Evolutionary conservation across 2,797 vertebrate genomes (phyloP).

Genomic region (Ataeniobius toweri): DNA sequence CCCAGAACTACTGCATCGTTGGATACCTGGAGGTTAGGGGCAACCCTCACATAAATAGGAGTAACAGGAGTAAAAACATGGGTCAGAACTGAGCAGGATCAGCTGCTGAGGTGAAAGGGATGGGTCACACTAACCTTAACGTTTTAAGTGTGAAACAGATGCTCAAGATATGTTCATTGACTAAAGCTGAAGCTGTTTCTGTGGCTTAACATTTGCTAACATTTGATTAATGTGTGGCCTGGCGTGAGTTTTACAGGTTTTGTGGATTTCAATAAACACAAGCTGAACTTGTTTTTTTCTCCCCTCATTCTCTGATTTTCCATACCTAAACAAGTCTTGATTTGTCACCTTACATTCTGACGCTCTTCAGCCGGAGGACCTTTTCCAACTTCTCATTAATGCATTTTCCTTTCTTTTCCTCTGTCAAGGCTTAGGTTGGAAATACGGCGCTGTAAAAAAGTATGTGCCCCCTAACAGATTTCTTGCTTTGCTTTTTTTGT

Average conservation of each 20-base stretch:
- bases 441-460: background rate
- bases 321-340: constrained; percentile 74
- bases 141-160: background rate
- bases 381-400: constrained; percentile 30
- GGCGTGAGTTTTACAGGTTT: too few species aligned
- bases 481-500: too few species aligned
- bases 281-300: background rate
- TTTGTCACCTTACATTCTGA: constrained; percentile 56
- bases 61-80: background rate
- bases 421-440: background rate
- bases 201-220: background rate
- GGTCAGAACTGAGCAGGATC: background rate
- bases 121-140: background rate
- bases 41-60: background rate
- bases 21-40: constrained; percentile 88
- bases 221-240: background rate
- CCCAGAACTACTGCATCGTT: constrained; percentile 89
- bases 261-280: background rate
- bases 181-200: background rate
- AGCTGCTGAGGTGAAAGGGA: background rate
- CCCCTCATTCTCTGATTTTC: constrained; percentile 30
- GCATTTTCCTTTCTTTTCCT: constrained; percentile 16
- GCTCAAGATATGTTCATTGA: background rate
- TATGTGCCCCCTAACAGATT: background rate
- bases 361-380: constrained; percentile 40